Base-by-base conservation (phyloP, 2,113 vertebrate species). In the Phylloscopus trochiloides region DNA sequence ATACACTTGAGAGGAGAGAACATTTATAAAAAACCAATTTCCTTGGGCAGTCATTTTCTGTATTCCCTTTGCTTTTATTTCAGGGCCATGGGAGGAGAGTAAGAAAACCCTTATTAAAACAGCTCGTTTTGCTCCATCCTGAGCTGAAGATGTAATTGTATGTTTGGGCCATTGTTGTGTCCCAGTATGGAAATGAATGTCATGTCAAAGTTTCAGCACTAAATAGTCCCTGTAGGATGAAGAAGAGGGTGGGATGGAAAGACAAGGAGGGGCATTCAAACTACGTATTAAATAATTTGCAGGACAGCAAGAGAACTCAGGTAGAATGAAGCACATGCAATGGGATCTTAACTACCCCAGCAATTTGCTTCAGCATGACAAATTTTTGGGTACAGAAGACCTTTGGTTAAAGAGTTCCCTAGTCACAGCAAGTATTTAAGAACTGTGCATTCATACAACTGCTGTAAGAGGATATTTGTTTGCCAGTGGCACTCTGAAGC, bases 21-120 rank as follows among this genome's bases (percentile, higher is more conserved):
- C 86, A 91, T 80, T 90, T 93, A 92, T 88, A 90, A 96, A 95
- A 95, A 95, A 94, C 1, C 88, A 90, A 93, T 89, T 96, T 86
- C 84, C 87, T 78, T 83, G 58, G 77, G 66, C 36, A 88, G 78
- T 94, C 67, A 72, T 82, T 92, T 91, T 78, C 91, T 73, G 58
- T 73, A 76, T 94, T 92, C 83, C 87, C 82, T 72, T 67, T 77
- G 81, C 58, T 94, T 70, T 92, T 86, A 91, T 70, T 97, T 94
- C 74, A 95, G 88, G 79, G 77, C 80, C 11, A 61, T 88, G 81
- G 81, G 78, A 94, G 86, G 94, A 82, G 59, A 92, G 48, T 83
- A 93, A 91, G 82, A 87, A 94, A 94, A n/a, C 24, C 55, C 70
- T 86, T 92, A 89, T 90, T 93, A 90, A 83, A 96, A 86, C 75